Evolutionary conservation across 2,888 invertebrate species (phyloP).

Genomic region (Dusona sp.): DNA sequence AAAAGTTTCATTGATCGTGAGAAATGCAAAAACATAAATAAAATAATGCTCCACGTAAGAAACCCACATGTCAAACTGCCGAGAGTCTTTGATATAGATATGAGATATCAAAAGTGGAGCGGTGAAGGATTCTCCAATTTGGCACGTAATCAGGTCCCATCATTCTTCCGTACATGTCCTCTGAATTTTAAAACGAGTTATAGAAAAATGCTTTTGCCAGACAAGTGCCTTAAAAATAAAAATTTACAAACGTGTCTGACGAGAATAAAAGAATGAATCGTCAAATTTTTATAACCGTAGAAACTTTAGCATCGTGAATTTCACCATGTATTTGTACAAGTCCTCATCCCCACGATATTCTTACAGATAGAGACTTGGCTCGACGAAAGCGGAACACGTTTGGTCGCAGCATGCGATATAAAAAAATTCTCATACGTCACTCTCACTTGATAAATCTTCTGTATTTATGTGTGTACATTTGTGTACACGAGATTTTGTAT

Average conservation of each 20-base stretch:
- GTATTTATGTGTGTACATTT: neutral
- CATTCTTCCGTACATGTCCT: neutral
- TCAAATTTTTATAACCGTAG: neutral
- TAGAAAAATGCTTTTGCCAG: neutral
- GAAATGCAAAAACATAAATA: no score
- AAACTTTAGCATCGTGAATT: slow-evolving; percentile 10
- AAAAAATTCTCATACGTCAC: slow-evolving; percentile 31
- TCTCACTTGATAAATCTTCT: slow-evolving; percentile 44
- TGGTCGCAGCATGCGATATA: slow-evolving; percentile 13
- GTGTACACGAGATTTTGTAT: slow-evolving; percentile 12
- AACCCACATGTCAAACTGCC: neutral
- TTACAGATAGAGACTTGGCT: neutral
- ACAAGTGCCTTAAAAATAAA: neutral
- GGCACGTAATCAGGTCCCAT: neutral
- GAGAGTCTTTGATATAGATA: neutral
- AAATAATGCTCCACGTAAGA: neutral
- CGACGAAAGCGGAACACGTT: slow-evolving; percentile 55
- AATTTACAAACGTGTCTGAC: neutral
- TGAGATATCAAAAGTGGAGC: neutral
- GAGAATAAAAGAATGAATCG: neutral
- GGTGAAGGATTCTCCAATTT: neutral
- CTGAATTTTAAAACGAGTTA: neutral
- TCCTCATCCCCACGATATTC: slow-evolving; percentile 3
- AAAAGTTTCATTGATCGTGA: neutral
- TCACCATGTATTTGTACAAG: slow-evolving; percentile 37